These are phyloP conservation scores for Callopanchax toddi DNA, from an alignment of 2,113 vertebrate genomes.

Conservation along the genomic window DNA sequence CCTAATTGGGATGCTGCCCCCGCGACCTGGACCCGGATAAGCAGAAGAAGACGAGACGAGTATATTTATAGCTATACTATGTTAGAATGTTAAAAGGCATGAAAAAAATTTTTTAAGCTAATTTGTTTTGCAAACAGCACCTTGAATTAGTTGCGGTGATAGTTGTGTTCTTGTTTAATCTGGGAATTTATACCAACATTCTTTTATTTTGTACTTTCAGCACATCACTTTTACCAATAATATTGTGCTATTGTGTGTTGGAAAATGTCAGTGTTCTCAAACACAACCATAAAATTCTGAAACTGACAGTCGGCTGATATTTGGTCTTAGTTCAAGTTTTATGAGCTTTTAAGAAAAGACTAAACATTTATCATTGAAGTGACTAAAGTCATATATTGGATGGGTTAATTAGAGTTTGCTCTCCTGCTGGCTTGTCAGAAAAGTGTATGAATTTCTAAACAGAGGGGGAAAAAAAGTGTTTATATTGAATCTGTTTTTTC, in stretches of 20 bases:
- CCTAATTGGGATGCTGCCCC: no score
- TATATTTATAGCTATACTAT: no score
- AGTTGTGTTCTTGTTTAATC: not conserved
- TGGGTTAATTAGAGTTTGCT: constrained; percentile 22
- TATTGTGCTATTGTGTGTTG: constrained; percentile 23
- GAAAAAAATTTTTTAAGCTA: no score
- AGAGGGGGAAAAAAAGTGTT: constrained; percentile 15
- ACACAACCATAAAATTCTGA: not conserved
- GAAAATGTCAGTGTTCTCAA: constrained; percentile 25
- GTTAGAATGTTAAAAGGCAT: no score
- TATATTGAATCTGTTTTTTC: constrained; percentile 16
- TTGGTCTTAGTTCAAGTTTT: constrained; percentile 15
- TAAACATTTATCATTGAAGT: constrained; percentile 10
- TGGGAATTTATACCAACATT: not conserved
- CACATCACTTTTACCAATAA: constrained; percentile 4
- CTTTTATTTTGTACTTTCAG: not conserved
- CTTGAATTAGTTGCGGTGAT: no score
- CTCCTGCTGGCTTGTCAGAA: constrained; percentile 29
- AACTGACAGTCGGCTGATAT: constrained; percentile 34
- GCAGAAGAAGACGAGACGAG: no score
- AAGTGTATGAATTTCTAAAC: constrained; percentile 28
- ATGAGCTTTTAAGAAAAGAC: not conserved
- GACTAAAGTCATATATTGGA: constrained; percentile 10
- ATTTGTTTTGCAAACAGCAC: no score
- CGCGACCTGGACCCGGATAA: no score